Percentiles rank a stretch among this genome's conserved stretches.
Conservation (phyloP, 2,113 vertebrate species). For the Menura novaehollandiae region DNA sequence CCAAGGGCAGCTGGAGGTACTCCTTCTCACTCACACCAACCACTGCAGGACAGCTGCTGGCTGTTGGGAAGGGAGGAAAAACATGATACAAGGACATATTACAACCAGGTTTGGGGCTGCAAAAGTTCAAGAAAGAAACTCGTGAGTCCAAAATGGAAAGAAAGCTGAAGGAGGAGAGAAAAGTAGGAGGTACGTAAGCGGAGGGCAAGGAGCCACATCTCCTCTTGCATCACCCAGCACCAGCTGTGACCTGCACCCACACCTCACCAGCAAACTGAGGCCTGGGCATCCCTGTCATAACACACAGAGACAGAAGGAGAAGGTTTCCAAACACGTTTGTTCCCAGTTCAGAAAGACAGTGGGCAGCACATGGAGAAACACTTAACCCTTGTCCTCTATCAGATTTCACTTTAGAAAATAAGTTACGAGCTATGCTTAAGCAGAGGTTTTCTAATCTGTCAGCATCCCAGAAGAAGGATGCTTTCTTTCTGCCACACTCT, state of each 20-base stretch:
- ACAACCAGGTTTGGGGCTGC: neutral
- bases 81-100: neutral
- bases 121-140: neutral
- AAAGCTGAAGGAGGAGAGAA: neutral
- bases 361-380: neutral
- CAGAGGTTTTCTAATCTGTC: neutral
- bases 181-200: neutral
- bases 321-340: neutral
- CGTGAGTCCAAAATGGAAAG: neutral
- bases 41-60: neutral
- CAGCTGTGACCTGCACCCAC: neutral
- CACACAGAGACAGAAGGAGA: fast-evolving
- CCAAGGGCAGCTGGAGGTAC: neutral
- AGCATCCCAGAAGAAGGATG: neutral
- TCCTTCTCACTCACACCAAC: neutral
- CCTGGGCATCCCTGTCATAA: neutral
- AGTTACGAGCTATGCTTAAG: neutral
- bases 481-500: neutral
- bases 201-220: neutral
- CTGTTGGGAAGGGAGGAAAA: neutral
- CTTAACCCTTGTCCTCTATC: neutral
- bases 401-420: neutral
- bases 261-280: neutral
- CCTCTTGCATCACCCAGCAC: neutral
- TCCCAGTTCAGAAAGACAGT: neutral